Evolutionary conservation across 2,113 vertebrate species (phyloP).

Genomic region (Protomyctophum bolini): DNA sequence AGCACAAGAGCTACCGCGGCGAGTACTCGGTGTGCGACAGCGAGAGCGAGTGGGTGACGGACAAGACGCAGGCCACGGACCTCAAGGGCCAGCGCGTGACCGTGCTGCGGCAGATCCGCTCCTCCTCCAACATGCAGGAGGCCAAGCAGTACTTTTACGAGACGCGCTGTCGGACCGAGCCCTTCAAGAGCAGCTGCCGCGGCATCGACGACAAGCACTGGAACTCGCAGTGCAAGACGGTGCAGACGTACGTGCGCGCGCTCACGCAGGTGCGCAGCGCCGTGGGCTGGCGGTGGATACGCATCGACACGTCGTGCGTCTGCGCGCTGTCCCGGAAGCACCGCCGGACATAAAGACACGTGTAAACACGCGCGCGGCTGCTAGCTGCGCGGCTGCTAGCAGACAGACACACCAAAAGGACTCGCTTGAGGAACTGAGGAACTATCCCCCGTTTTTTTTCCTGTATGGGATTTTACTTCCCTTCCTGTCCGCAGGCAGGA

Average conservation of each 20-base stretch:
- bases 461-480: conserved; percentile 46
- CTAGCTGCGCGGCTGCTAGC: no score
- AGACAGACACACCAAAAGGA: no score
- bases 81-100: conserved; percentile 86
- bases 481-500: conserved; percentile 30
- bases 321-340: conserved; percentile 95
- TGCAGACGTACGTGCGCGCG: conserved; percentile 92
- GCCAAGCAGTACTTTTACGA: conserved; percentile 98
- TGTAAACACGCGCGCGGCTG: conserved; percentile 30
- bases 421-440: background rate
- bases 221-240: conserved; percentile 98
- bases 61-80: conserved; percentile 92
- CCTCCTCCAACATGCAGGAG: conserved; percentile 78
- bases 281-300: conserved; percentile 95
- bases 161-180: conserved; percentile 87
- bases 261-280: conserved; percentile 86
- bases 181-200: conserved; percentile 88
- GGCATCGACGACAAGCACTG: conserved; percentile 98
- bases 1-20: conserved; percentile 90
- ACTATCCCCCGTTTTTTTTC: background rate
- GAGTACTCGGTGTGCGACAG: conserved; percentile 98
- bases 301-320: conserved; percentile 97
- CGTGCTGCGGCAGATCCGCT: conserved; percentile 89
- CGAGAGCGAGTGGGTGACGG: conserved; percentile 92
- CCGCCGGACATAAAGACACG: conserved; percentile 83